phyloP scores from a whole-genome alignment of 2,888 invertebrate species.

The Chironomus tentans region DNA sequence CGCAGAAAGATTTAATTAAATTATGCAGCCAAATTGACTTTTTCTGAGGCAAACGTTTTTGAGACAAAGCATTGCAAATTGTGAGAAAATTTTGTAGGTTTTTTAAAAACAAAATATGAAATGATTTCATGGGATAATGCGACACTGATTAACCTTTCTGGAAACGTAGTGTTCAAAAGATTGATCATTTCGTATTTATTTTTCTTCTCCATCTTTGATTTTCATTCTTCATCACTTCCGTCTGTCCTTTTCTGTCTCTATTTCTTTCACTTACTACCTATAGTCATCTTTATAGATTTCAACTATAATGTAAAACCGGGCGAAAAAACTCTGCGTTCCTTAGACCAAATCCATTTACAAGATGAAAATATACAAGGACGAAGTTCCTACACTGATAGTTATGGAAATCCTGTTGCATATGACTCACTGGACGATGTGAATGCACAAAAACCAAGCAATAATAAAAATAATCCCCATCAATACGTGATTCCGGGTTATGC shows the following conservation, averaged over 20 bases:
- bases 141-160: too few relatives aligned
- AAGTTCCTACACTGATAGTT: neutral
- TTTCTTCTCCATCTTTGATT: neutral
- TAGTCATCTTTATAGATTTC: constrained; percentile 20
- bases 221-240: neutral
- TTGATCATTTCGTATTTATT: neutral
- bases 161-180: neutral
- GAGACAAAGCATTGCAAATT: too few relatives aligned
- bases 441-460: neutral
- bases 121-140: too few relatives aligned
- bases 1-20: too few relatives aligned
- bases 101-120: too few relatives aligned
- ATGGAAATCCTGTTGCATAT: constrained; percentile 19
- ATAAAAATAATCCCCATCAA: neutral
- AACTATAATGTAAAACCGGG: constrained; percentile 2
- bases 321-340: neutral
- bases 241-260: neutral
- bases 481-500: constrained; percentile 22
- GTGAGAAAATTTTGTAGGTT: too few relatives aligned
- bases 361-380: neutral
- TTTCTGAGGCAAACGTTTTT: too few relatives aligned
- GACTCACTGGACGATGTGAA: neutral
- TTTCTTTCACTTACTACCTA: neutral
- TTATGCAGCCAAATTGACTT: too few relatives aligned
- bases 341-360: neutral